A percentile compares a stretch with the other conserved stretches of the same genome.
Evolutionary conservation across 2,888 invertebrate species (phyloP).

Genomic region (Dasysyrphus tricinctus): DNA sequence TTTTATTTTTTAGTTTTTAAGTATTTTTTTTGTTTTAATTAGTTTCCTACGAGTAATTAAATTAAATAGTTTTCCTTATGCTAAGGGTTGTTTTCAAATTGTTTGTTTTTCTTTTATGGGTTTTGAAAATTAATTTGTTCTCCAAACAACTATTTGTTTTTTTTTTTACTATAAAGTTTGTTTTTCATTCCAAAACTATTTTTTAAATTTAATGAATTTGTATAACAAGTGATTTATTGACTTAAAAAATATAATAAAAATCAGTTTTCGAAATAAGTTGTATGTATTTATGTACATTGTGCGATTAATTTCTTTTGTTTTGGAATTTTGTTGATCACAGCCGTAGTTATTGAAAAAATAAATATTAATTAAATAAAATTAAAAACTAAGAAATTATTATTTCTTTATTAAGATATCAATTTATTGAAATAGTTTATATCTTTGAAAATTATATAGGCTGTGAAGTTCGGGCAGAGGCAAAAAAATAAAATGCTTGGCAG

Average conservation of each 20-base stretch:
- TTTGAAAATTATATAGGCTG: too few relatives aligned
- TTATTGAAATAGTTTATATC: too few relatives aligned
- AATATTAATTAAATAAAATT: not conserved
- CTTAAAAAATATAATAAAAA: slow-evolving; percentile 22
- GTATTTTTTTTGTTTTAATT: slow-evolving; percentile 35
- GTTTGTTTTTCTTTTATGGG: not conserved
- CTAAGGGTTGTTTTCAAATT: slow-evolving; percentile 29
- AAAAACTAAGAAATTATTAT: too few relatives aligned
- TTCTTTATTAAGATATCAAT: too few relatives aligned
- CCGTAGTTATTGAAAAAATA: not conserved
- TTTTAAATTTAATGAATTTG: slow-evolving; percentile 38
- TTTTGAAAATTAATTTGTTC: slow-evolving; percentile 45
- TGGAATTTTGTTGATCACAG: slow-evolving; percentile 2
- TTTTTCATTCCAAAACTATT: slow-evolving; percentile 50
- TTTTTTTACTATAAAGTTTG: slow-evolving; percentile 29
- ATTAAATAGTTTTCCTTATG: slow-evolving; percentile 61
- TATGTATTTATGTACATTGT: slow-evolving; percentile 68
- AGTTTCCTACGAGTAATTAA: slow-evolving; percentile 55
- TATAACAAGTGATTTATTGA: slow-evolving; percentile 33
- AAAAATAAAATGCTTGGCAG: too few relatives aligned
- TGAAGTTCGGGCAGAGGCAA: too few relatives aligned
- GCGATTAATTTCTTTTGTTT: slow-evolving; percentile 51
- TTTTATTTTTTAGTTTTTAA: slow-evolving; percentile 28
- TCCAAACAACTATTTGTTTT: slow-evolving; percentile 28
- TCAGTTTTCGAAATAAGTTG: slow-evolving; percentile 33